phyloP scores from a whole-genome alignment of 2,113 vertebrate species.

The Pedionomus torquatus region DNA sequence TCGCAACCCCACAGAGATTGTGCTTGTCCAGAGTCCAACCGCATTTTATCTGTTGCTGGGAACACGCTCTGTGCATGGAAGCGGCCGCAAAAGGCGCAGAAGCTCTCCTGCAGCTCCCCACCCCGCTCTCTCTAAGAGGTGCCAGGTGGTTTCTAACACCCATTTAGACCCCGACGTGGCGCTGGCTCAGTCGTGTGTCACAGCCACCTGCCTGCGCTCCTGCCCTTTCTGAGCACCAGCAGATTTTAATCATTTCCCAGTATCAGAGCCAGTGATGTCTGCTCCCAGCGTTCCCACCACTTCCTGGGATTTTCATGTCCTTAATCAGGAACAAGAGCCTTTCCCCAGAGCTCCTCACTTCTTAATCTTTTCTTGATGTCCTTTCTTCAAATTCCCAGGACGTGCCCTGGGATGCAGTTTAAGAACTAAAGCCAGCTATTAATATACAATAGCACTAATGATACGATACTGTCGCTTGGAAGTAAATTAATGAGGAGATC shows the following conservation, averaged over 20 bases:
- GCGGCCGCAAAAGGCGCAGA: background rate
- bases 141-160: background rate
- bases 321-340: background rate
- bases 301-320: background rate
- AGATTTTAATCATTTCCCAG: background rate
- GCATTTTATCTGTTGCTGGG: background rate
- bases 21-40: fast-evolving
- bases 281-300: background rate
- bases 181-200: fast-evolving
- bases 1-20: background rate
- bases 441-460: background rate
- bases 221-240: background rate
- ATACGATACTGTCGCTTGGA: background rate
- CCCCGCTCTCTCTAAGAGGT: background rate
- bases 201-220: background rate
- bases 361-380: background rate
- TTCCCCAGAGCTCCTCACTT: background rate
- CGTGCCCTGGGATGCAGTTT: background rate
- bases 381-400: background rate
- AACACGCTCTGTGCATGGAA: fast-evolving
- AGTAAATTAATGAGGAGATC: background rate
- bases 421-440: background rate
- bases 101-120: background rate
- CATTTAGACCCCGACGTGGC: fast-evolving
- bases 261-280: background rate